Evolutionary conservation across 2,888 invertebrate species (phyloP).

Genomic region (Drosophila hamatofila): DNA sequence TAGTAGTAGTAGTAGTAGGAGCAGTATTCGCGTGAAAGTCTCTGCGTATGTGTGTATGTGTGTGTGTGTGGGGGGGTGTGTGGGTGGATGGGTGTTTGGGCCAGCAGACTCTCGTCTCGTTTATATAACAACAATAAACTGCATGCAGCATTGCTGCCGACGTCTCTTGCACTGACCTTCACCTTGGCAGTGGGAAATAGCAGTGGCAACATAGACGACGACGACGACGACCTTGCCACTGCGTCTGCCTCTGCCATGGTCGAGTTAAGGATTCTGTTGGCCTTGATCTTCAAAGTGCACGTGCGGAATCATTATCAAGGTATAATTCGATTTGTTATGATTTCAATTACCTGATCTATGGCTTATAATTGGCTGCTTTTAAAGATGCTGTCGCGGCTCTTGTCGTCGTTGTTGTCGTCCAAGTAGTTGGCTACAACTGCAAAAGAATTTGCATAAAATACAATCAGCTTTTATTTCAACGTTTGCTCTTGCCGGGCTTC

Average conservation of each 20-base stretch:
- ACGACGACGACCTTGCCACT: slow-evolving; percentile 44
- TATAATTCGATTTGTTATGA: slow-evolving; percentile 7
- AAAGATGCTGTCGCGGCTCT: neutral
- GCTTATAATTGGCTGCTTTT: neutral
- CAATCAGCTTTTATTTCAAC: slow-evolving; percentile 56
- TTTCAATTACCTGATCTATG: slow-evolving; percentile 48
- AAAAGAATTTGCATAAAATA: slow-evolving; percentile 70
- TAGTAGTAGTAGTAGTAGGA: slow-evolving; percentile 28
- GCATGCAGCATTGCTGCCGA: slow-evolving; percentile 34
- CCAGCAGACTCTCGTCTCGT: slow-evolving; percentile 45
- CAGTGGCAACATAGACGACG: slow-evolving; percentile 25
- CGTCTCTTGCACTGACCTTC: slow-evolving; percentile 71
- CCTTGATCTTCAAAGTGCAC: slow-evolving; percentile 66
- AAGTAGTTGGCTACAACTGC: slow-evolving; percentile 30
- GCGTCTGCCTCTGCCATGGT: slow-evolving; percentile 18
- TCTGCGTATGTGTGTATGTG: neutral
- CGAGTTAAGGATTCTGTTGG: slow-evolving; percentile 24
- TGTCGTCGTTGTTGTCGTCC: neutral
- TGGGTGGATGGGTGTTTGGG: slow-evolving; percentile 22
- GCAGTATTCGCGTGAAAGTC: slow-evolving; percentile 4
- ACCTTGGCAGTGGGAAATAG: slow-evolving; percentile 70
- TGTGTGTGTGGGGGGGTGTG: slow-evolving; percentile 5
- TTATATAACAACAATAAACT: slow-evolving; percentile 76
- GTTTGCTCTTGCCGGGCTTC: slow-evolving; percentile 56
- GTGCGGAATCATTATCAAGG: slow-evolving; percentile 7